Evolutionary conservation across 2,888 invertebrate species (phyloP), one percentile per base, ranked within the genome.

Genomic region (Luffia ferchaultella): DNA sequence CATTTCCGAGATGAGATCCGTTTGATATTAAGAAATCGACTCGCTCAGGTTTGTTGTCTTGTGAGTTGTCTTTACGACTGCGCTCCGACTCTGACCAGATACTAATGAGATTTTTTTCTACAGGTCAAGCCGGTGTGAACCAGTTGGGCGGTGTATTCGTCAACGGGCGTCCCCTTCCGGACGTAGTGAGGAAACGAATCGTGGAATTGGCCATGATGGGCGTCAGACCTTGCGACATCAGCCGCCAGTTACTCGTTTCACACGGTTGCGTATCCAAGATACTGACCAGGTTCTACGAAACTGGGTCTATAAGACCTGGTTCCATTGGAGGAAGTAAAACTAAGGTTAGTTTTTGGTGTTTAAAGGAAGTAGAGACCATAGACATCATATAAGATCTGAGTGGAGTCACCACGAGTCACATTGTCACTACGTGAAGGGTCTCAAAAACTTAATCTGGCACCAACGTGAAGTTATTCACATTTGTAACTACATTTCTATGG

Each of bases 261-360:
- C 97, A 98, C 68, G 98, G 97, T 52, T 98, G 97, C 76, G 97
- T 98, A 50, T 97, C 96, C 58, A 98, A 98, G 85, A 98, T 98
- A 58, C 86, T 98, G 53, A 97, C 97, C 15, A 86, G 97, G 59
- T 98, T 96, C 83, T 97, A 97, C 79, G 97, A 97, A 85, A 98
- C 97, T 0, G 97, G 97, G 2, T 96, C 96, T 54, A 97, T 97
- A 55, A 87, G 96, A 58, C 97, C 97, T 0, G 97, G 97, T 1
- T 95, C 96, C 45, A 96, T 96, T 59, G 96, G 97, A 18, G 96
- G 97, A 50, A 95, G 94, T 67, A 97, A 96, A 77, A 95, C 96
- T 41, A 97, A 96, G 92, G 96, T 96, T 74, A 77, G 68, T 52
- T 47, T 20, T n/a, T n/a, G n/a, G n/a, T n/a, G n/a, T n/a, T n/a